phyloP scores from a whole-genome alignment of 30 jellyfish, hydroid and myxozoan species.

The Aurelia sp. region DNA sequence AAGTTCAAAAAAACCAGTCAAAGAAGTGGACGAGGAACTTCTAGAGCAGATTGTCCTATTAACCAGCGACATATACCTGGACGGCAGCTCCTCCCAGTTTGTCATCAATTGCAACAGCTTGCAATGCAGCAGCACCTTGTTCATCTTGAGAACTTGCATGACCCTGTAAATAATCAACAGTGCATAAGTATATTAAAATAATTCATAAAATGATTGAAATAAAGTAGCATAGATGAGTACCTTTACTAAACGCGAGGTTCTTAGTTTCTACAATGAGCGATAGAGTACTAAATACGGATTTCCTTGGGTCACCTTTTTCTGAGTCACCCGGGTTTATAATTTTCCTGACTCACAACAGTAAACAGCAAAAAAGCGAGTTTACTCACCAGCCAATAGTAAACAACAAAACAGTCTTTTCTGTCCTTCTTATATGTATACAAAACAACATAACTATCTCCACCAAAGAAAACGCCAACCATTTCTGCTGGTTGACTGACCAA shows the following conservation, averaged over 20 bases:
- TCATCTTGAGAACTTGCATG: constrained; percentile 94
- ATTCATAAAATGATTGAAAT: too few species aligned
- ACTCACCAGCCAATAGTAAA: constrained; percentile 98
- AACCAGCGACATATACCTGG: constrained; percentile 69
- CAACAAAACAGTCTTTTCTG: constrained; percentile 74
- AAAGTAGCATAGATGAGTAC: too few species aligned
- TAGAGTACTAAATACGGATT: too few species aligned
- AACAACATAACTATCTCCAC: constrained; percentile 96
- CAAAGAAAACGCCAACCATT: constrained; percentile 86
- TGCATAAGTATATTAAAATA: too few species aligned
- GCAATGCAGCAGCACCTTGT: constrained; percentile 97
- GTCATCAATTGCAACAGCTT: constrained; percentile 91
- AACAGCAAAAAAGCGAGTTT: too few species aligned
- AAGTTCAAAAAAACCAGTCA: too few species aligned
- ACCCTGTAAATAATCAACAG: constrained; percentile 63
- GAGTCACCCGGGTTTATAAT: too few species aligned
- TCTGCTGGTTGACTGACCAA: constrained; percentile 86
- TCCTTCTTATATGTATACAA: constrained; percentile 83
- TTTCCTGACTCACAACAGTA: too few species aligned
- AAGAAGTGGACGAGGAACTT: too few species aligned
- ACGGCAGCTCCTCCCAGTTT: constrained; percentile 96
- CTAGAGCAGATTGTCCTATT: background rate
- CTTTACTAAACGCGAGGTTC: too few species aligned
- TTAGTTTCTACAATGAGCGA: too few species aligned
- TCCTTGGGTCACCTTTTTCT: too few species aligned